These are phyloP conservation scores for Takifugu rubripes DNA, from an alignment of 2,797 vertebrate species.

Conservation along the genomic window DNA sequence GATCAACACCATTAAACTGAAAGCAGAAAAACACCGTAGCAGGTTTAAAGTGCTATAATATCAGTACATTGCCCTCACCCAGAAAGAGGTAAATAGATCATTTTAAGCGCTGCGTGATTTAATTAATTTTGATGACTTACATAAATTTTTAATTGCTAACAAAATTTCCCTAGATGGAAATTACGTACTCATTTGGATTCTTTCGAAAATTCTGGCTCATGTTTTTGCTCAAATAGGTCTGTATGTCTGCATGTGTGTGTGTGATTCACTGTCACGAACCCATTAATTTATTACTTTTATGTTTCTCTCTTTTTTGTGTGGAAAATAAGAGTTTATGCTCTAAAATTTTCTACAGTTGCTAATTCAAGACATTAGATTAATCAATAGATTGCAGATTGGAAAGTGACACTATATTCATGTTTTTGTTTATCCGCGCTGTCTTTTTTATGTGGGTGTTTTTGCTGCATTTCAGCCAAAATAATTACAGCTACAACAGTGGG, in stretches of 20 bases:
- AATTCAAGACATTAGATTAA: background rate
- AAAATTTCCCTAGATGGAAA: slow-evolving; percentile 16
- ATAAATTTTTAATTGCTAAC: slow-evolving; percentile 31
- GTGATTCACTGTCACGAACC: background rate
- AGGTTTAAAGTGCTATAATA: too few species aligned
- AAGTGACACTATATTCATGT: background rate
- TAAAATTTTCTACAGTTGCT: background rate
- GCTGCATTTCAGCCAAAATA: slow-evolving; percentile 33
- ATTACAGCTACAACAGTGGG: slow-evolving; percentile 20
- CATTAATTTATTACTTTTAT: slow-evolving; percentile 21
- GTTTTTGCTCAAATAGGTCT: slow-evolving; percentile 15
- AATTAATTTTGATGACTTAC: slow-evolving; percentile 38
- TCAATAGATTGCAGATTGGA: too few species aligned
- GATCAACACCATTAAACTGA: too few species aligned
- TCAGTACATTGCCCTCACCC: too few species aligned
- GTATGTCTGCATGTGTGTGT: slow-evolving; percentile 1
- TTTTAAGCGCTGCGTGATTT: background rate
- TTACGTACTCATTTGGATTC: slow-evolving; percentile 13
- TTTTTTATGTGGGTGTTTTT: slow-evolving; percentile 41
- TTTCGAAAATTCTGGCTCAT: slow-evolving; percentile 11
- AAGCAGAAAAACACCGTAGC: too few species aligned
- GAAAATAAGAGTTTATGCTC: slow-evolving; percentile 3
- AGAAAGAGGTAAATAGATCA: too few species aligned
- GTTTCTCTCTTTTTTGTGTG: slow-evolving; percentile 9
- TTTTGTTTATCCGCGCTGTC: slow-evolving; percentile 17